phyloP scores from a whole-genome alignment of 2,888 invertebrate species.

The Dasysyrphus albostriatus region DNA sequence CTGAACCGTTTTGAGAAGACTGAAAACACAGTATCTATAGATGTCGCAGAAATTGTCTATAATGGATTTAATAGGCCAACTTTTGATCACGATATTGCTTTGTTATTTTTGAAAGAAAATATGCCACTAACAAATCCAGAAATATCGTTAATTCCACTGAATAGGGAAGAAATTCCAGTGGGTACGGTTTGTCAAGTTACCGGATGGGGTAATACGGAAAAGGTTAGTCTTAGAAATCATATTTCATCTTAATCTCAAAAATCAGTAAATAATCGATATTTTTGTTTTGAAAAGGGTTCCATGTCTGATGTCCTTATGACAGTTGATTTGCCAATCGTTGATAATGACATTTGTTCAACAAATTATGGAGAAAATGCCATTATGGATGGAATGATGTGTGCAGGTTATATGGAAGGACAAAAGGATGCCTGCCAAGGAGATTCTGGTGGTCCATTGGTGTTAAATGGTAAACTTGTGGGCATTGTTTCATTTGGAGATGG shows the following conservation, averaged over 20 bases:
- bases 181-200: conserved; percentile 80
- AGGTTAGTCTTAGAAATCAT: conserved; percentile 68
- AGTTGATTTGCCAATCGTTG: conserved; percentile 79
- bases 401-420: conserved; percentile 90
- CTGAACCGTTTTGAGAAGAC: conserved; percentile 79
- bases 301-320: conserved; percentile 78
- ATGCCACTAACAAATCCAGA: conserved; percentile 80
- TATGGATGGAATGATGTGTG: conserved; percentile 89
- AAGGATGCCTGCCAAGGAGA: conserved; percentile 93
- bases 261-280: background rate
- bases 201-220: conserved; percentile 81
- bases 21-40: conserved; percentile 78
- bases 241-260: background rate
- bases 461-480: conserved; percentile 87
- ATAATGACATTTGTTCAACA: conserved; percentile 79
- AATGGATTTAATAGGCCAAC: conserved; percentile 77
- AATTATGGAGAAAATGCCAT: conserved; percentile 82
- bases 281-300: background rate
- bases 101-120: conserved; percentile 78
- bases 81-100: conserved; percentile 80
- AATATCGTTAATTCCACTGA: conserved; percentile 79
- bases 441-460: conserved; percentile 93
- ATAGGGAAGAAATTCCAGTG: conserved; percentile 50
- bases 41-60: conserved; percentile 77
- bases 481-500: conserved; percentile 93